These are phyloP conservation scores for Glaucidium brasilianum DNA, from an alignment of 2,113 vertebrate species.

Conservation along the genomic window DNA sequence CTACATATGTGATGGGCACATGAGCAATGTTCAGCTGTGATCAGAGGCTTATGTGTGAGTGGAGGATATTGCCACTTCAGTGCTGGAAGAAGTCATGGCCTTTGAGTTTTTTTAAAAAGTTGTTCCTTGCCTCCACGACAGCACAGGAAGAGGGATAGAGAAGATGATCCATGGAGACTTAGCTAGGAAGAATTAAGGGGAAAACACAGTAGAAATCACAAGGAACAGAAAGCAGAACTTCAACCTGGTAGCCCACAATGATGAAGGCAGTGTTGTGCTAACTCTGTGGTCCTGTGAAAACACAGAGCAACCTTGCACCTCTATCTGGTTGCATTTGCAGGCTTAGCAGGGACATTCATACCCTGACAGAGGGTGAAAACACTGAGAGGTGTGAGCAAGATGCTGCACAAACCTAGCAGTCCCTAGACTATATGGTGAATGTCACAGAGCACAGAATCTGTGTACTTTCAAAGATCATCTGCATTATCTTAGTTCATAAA, in stretches of 20 bases:
- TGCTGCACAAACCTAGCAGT: neutral
- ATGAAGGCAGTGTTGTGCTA: neutral
- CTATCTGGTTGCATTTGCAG: neutral
- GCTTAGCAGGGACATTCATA: neutral
- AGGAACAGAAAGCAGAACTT: neutral
- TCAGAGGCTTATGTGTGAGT: neutral
- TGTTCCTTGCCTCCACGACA: neutral
- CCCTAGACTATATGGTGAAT: neutral
- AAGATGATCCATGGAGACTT: neutral
- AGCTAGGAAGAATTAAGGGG: neutral
- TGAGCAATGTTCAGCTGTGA: neutral
- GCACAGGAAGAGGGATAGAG: neutral
- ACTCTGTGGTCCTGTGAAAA: neutral
- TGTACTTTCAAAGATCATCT: neutral
- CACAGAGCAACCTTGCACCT: neutral
- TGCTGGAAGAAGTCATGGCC: neutral
- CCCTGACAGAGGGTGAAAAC: neutral
- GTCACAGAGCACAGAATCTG: neutral
- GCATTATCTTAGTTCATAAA: neutral
- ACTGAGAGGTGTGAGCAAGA: neutral
- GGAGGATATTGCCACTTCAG: neutral
- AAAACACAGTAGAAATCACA: accelerated
- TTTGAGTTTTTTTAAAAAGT: neutral
- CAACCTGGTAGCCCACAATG: neutral
- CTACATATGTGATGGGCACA: neutral